Evolutionary conservation across 2,113 vertebrate species (phyloP).

Genomic region (Scopus umbretta): DNA sequence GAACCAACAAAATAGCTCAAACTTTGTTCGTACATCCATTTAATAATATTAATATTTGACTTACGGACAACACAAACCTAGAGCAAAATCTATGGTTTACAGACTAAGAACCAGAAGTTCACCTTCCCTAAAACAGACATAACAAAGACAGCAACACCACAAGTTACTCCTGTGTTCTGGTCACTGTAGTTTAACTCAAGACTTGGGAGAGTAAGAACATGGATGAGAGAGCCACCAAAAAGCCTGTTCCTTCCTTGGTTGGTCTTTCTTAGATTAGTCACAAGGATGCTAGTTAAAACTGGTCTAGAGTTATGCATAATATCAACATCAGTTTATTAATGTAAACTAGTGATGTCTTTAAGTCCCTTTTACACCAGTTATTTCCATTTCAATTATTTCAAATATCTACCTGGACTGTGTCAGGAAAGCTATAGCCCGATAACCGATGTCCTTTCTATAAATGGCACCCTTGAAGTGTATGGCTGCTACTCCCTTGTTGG

Average conservation of each 20-base stretch:
- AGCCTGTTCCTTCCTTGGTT: neutral
- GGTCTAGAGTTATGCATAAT: neutral
- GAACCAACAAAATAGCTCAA: neutral
- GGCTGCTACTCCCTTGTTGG: constrained; percentile 78
- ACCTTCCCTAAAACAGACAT: neutral
- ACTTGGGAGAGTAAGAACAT: neutral
- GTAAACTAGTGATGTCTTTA: neutral
- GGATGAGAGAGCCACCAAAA: neutral
- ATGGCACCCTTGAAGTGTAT: constrained; percentile 83
- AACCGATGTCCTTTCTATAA: constrained; percentile 88
- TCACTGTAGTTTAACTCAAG: neutral
- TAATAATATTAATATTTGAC: neutral
- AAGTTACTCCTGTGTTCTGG: neutral
- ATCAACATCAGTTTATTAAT: neutral
- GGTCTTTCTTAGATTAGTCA: neutral
- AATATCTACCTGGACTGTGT: constrained; percentile 78
- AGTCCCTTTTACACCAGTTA: neutral
- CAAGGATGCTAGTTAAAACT: neutral
- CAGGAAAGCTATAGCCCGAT: constrained; percentile 83
- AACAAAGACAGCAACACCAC: neutral
- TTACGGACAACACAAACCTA: neutral
- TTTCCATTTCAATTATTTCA: neutral
- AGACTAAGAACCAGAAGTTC: neutral
- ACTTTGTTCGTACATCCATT: neutral
- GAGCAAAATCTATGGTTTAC: neutral